Percentiles rank a stretch among this genome's conserved stretches.
Evolutionary conservation across 2,797 vertebrate genomes (phyloP).

Genomic region (Tympanoctomys barrerae): DNA sequence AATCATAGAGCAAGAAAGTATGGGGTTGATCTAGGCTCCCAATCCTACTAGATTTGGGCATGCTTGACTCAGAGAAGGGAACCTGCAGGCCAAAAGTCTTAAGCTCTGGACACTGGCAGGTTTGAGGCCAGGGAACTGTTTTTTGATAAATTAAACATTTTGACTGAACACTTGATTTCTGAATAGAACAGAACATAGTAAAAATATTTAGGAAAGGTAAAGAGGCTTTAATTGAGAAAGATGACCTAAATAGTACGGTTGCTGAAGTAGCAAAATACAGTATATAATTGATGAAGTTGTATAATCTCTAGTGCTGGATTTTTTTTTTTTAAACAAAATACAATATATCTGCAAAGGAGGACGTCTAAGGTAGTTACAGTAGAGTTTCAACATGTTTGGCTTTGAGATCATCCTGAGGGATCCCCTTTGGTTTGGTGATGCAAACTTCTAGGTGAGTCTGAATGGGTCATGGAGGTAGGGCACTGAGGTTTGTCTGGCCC

Average conservation of each 20-base stretch:
- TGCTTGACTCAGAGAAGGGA: neutral
- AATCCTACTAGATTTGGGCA: neutral
- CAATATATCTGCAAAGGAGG: neutral
- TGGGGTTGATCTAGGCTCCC: neutral
- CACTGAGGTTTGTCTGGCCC: neutral
- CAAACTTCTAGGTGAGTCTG: neutral
- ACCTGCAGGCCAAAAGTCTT: neutral
- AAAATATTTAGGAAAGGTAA: slow-evolving; percentile 24
- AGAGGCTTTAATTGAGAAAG: neutral
- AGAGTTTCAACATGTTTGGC: neutral
- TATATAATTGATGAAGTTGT: slow-evolving; percentile 13
- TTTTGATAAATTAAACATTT: neutral
- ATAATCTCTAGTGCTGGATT: slow-evolving; percentile 42
- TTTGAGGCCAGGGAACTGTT: neutral
- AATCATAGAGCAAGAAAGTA: neutral
- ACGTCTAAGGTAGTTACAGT: neutral
- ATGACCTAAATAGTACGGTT: neutral
- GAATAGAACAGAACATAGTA: neutral
- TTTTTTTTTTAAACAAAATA: neutral
- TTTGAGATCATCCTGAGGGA: neutral
- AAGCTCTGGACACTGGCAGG: neutral
- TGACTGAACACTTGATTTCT: slow-evolving; percentile 48
- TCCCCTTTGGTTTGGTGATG: neutral
- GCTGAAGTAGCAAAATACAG: slow-evolving; percentile 18
- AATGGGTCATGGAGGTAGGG: neutral